These are phyloP conservation scores for Aethina tumida DNA, from an alignment of 1,140 invertebrate genomes.

Conservation along the genomic window DNA sequence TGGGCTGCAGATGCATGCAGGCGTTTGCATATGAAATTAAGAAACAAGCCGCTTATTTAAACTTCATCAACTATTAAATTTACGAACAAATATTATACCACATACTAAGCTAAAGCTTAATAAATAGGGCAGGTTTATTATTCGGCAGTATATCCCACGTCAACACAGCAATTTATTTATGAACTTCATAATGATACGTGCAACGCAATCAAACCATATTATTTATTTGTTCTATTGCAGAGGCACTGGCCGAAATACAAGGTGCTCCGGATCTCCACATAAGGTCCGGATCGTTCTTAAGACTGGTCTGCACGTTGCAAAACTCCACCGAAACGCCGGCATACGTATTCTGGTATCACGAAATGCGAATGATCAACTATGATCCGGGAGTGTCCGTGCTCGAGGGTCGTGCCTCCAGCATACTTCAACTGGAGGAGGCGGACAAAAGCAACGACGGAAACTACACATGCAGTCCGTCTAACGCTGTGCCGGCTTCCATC, in stretches of 20 bases:
- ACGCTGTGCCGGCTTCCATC: slow-evolving; percentile 54
- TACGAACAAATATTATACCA: too few relatives aligned
- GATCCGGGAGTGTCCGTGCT: slow-evolving; percentile 42
- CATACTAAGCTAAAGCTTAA: too few relatives aligned
- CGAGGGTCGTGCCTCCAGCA: slow-evolving; percentile 40
- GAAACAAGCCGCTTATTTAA: too few relatives aligned
- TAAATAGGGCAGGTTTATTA: too few relatives aligned
- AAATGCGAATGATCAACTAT: slow-evolving; percentile 64
- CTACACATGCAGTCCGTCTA: slow-evolving; percentile 60
- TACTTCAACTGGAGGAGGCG: slow-evolving; percentile 45
- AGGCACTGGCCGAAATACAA: slow-evolving; percentile 63
- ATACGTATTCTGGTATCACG: slow-evolving; percentile 75
- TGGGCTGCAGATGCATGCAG: too few relatives aligned
- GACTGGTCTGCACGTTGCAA: slow-evolving; percentile 59
- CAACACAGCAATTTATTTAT: neutral
- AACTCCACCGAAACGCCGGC: slow-evolving; percentile 62
- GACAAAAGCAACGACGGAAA: slow-evolving; percentile 50
- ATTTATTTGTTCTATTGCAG: slow-evolving; percentile 34
- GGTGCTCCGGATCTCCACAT: slow-evolving; percentile 67
- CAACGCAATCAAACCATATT: neutral
- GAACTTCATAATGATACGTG: neutral
- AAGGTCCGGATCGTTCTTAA: slow-evolving; percentile 59
- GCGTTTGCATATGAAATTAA: too few relatives aligned
- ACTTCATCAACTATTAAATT: too few relatives aligned
- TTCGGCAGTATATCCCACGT: too few relatives aligned